Evolutionary conservation across 1,140 invertebrate species (phyloP).

Genomic region (Platorchestia sp.): DNA sequence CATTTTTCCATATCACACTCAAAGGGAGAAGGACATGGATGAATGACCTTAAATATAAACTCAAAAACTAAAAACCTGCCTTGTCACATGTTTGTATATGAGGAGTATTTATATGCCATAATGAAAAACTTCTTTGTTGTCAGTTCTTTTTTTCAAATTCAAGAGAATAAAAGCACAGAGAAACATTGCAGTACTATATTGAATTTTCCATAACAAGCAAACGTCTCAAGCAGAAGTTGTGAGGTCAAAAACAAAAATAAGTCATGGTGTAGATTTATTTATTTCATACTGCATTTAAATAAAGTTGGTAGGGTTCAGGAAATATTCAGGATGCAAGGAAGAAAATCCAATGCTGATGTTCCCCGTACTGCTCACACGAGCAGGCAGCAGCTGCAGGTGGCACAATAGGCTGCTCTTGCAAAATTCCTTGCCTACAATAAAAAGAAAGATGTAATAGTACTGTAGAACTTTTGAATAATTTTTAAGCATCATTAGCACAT

Average conservation of each 20-base stretch:
- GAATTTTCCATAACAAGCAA: background rate
- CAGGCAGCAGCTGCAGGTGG: background rate
- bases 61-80: no score
- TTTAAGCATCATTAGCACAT: background rate
- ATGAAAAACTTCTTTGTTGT: no score
- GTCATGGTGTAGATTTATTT: background rate
- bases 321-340: slow-evolving; percentile 8
- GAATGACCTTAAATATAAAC: no score
- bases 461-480: background rate
- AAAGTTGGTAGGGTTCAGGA: background rate
- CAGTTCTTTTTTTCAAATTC: no score
- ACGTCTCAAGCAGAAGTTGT: background rate
- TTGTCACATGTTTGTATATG: no score
- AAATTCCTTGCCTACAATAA: background rate
- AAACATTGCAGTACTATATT: background rate
- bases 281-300: background rate
- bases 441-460: background rate
- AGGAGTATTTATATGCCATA: no score
- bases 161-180: background rate
- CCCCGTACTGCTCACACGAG: background rate
- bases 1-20: no score
- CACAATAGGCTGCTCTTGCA: background rate
- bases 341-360: slow-evolving; percentile 4
- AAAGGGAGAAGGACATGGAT: no score
- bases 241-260: background rate